These are phyloP conservation scores for Calypte anna DNA, from an alignment of 2,113 vertebrate genomes.

Conservation along the genomic window DNA sequence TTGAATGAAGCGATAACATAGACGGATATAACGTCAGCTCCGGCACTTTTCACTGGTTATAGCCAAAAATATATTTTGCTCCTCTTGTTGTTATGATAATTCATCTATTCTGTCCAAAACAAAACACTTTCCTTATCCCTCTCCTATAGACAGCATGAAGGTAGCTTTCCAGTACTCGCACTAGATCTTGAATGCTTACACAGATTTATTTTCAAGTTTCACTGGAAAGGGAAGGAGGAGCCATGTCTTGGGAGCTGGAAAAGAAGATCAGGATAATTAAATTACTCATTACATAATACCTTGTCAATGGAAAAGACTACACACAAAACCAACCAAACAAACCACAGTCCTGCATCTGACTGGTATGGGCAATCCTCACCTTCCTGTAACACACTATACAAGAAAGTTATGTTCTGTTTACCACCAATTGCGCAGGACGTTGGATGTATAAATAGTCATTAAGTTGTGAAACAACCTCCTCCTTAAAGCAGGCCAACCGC, in stretches of 20 bases:
- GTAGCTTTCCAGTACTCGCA: background rate
- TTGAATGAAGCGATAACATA: conserved; percentile 20
- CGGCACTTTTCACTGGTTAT: conserved; percentile 31
- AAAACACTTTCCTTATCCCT: conserved; percentile 7
- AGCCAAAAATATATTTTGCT: conserved; percentile 36
- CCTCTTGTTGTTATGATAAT: background rate
- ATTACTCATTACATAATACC: background rate
- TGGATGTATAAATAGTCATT: conserved; percentile 36
- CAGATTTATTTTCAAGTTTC: background rate
- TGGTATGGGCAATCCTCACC: background rate
- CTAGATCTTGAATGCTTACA: background rate
- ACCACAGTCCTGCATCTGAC: background rate
- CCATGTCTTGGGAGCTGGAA: accelerated
- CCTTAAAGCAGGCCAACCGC: background rate
- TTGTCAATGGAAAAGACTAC: background rate
- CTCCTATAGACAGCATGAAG: background rate
- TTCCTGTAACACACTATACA: background rate
- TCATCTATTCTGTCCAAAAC: background rate
- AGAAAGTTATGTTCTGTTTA: conserved; percentile 10
- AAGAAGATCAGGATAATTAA: background rate
- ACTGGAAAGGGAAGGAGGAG: background rate
- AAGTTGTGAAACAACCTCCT: conserved; percentile 30
- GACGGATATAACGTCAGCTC: conserved; percentile 40
- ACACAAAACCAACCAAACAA: background rate
- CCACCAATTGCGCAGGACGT: conserved; percentile 9